phyloP scores from a whole-genome alignment of 2,888 invertebrate genomes.

The Gymnosoma rotundatum region DNA sequence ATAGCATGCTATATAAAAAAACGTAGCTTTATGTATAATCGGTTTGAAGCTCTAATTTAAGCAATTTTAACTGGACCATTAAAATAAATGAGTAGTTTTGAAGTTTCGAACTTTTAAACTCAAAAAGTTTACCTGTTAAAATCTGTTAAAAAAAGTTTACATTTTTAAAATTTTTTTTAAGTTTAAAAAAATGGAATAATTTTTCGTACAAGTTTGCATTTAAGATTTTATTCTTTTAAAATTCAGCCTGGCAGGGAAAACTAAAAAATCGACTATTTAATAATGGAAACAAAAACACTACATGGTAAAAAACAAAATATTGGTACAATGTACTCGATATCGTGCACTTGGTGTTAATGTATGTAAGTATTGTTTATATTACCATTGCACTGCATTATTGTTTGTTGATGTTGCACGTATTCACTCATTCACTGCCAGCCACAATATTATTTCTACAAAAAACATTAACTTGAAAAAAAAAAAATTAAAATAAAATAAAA shows the following conservation, averaged over 20 bases:
- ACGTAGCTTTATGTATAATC: no score
- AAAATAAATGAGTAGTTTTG: no score
- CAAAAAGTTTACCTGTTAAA: no score
- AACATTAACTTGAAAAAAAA: constrained; percentile 1
- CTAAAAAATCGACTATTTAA: constrained; percentile 8
- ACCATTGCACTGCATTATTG: constrained; percentile 9
- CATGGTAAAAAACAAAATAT: constrained; percentile 45
- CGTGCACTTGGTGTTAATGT: constrained; percentile 57
- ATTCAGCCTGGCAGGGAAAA: constrained; percentile 5
- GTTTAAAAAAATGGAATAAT: no score
- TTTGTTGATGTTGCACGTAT: constrained; percentile 63
- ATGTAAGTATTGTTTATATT: constrained; percentile 1
- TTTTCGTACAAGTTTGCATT: no score
- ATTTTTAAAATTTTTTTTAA: no score
- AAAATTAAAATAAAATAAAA: constrained; percentile 3
- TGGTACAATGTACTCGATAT: constrained; percentile 53
- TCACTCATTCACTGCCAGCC: constrained; percentile 49
- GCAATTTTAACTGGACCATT: no score
- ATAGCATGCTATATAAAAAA: no score
- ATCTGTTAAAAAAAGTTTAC: no score
- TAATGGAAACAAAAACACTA: constrained; percentile 34
- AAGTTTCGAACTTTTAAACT: no score
- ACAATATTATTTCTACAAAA: constrained; percentile 29
- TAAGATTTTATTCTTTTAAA: constrained; percentile 12
- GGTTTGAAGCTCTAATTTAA: no score